Base-by-base conservation (phyloP, 2,113 vertebrate genomes). In the Podarcis raffonei region DNA sequence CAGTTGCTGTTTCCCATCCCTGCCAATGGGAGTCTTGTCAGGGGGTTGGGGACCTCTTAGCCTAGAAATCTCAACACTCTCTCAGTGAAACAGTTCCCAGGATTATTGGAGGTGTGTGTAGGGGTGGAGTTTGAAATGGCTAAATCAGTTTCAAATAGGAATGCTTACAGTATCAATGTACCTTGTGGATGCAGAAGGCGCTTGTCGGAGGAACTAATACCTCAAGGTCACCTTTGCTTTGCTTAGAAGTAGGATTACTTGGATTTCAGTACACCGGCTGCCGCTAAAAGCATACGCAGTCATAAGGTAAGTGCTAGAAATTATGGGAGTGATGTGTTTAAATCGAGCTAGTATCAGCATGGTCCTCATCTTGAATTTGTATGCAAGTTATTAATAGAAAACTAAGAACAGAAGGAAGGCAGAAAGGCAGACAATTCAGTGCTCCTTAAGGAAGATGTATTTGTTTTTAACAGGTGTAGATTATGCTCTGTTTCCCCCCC, bases 211-310 rank as follows among this genome's bases (percentile, higher is more conserved):
- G 39, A 82, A 57, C 20, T 75, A 82, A 83, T 82, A 62, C 48
- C 4, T 7, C 1, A 53, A 53, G 6, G 42, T 89, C 83, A 68
- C 59, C 23, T 35, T 53, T 53, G 22, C 16, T 81, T 90, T 94
- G 92, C 85, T 75, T 78, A 89, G 48, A 86, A 90, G 83, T 81
- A 81, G 81, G 48, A 22, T 15, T 66, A 76, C 8, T 7, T 87
- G 65, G 20, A 62, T 77, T 83, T 89, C n/a, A 78, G n/a, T 30
- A 27, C 15, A 13, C 8, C 78, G 23, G 4, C 37, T 68, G 65
- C 4, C 69, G 59, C 37, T 48, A 39, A 88, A 83, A 62, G 82
- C 22, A 85, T 57, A 39, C 16, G 22, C 30, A 76, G 71, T 59
- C 82, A 76, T 72, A 71, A 7, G 32, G n/a, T 13, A 65, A 71